Evolutionary conservation across 2,888 invertebrate species (phyloP), one percentile per base, ranked within the genome.

Genomic region (Ectemnius cavifrons): DNA sequence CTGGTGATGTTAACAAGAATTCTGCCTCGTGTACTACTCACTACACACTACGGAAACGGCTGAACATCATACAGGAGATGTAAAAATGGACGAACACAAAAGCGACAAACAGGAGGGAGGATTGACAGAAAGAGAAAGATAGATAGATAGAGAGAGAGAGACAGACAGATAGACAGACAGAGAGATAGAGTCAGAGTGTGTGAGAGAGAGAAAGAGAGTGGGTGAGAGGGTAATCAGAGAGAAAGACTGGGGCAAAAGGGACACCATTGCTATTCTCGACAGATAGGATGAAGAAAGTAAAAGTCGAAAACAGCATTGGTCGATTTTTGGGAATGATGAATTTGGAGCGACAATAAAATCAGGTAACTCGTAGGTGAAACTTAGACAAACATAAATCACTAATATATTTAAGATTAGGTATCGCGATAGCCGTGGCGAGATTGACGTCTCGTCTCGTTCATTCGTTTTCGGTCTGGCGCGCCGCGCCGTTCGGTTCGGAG

Each of bases 1-100:
- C 37, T 87, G 88, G 89, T 89, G 89, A 88, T 88, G 87, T 89
- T 88, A 87, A 89, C 87, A 89, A 89, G 86, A 89, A 88, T 87
- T 89, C 79, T 88, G 89, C 87, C 87, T 88, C 84, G 84, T 87
- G 85, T 87, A 87, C 90, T 89, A 90, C 89, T 88, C 86, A 86
- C 90, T 91, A 90, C 89, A 84, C 86, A 89, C 90, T 90, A 90
- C 90, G 83, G 84, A 87, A 85, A 89, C 87, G 87, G 85, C 87
- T 89, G 86, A 83, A 83, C 79, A 79, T 83, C 82, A 79, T 83
- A 83, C 79, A 78, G 74, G 83, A 69, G 69, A 74, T 75, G 75
- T 75, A 67, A 83, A 80, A 84, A 83, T 85, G 84, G 86, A 87
- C 89, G 75, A 90, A 90, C 88, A 90, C 90, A 90, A 90, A 91